Conservation (phyloP, 2,888 invertebrate species). For the Chymomyza caudatula region DNA sequence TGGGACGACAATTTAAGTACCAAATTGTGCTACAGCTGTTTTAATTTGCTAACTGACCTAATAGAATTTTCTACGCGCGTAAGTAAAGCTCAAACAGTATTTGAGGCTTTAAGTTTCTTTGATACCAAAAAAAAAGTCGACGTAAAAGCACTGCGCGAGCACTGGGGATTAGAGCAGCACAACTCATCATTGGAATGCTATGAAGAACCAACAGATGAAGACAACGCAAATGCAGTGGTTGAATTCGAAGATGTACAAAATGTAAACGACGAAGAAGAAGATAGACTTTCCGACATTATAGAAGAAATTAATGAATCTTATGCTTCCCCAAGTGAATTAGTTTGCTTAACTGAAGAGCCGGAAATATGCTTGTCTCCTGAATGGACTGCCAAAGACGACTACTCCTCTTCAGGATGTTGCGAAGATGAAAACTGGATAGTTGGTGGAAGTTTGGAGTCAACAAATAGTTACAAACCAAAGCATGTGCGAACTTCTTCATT, state of each 20-base stretch:
- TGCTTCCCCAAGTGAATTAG: not conserved
- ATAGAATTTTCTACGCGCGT: not conserved
- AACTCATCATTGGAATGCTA: no score
- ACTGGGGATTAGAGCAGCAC: not conserved
- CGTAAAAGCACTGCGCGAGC: not conserved
- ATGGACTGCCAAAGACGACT: not conserved
- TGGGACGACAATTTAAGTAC: not conserved
- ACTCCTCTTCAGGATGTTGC: not conserved
- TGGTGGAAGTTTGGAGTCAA: not conserved
- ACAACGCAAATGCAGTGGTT: not conserved
- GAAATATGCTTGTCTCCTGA: not conserved
- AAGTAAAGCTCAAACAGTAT: not conserved
- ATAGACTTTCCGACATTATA: not conserved
- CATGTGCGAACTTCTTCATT: no score
- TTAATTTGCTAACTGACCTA: not conserved
- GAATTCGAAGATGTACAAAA: not conserved
- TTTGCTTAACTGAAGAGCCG: not conserved
- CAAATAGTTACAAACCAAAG: no score
- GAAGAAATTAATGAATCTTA: not conserved
- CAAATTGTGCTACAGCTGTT: not conserved
- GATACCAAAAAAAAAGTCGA: not conserved
- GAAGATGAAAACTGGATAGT: not conserved
- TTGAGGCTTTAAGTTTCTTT: not conserved
- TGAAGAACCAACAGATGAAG: no score
- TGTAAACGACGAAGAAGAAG: not conserved